These are phyloP conservation scores for Hipposideros armiger DNA, from an alignment of 2,113 vertebrate genomes.

Conservation along the genomic window DNA sequence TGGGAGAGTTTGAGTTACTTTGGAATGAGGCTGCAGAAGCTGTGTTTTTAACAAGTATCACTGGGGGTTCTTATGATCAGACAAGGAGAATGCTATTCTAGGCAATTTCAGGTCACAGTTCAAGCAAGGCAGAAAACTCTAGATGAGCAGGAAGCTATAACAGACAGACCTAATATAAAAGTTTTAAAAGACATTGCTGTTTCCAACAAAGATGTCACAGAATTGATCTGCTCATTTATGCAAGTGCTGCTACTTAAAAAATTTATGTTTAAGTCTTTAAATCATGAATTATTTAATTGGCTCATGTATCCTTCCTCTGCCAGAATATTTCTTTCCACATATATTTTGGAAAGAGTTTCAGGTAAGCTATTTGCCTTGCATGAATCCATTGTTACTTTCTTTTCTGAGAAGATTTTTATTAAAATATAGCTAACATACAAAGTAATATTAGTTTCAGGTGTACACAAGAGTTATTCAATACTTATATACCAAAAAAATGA, in stretches of 20 bases:
- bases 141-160: not conserved
- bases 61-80: not conserved
- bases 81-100: not conserved
- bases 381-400: not conserved
- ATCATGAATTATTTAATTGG: conserved; percentile 32
- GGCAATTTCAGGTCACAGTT: not conserved
- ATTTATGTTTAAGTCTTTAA: conserved; percentile 11
- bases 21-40: not conserved
- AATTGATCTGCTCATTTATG: not conserved
- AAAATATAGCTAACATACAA: too few relatives aligned
- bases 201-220: not conserved
- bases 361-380: not conserved
- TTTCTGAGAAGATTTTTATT: too few relatives aligned
- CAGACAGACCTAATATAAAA: not conserved
- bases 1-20: not conserved
- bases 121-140: not conserved
- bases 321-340: not conserved
- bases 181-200: not conserved
- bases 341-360: conserved; percentile 38
- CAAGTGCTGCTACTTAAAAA: not conserved
- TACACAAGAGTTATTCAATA: too few relatives aligned
- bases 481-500: too few relatives aligned
- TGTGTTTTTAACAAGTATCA: conserved; percentile 35
- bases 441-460: too few relatives aligned
- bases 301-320: not conserved